These are phyloP conservation scores for Dipodomys merriami DNA, from an alignment of 2,113 vertebrate genomes.

Conservation along the genomic window DNA sequence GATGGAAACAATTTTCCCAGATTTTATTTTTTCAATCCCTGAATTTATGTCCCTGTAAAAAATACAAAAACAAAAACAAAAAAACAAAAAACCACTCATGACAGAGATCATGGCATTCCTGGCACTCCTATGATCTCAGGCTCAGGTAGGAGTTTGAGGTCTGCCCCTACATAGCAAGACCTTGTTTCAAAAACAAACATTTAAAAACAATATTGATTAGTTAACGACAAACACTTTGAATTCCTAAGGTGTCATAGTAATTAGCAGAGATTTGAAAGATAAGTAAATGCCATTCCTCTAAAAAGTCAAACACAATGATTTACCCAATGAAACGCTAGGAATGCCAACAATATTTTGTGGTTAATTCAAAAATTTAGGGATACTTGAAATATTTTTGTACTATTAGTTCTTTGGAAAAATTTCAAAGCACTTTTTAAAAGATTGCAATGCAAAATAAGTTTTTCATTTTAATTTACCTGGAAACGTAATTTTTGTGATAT, in stretches of 20 bases:
- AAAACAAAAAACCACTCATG: background rate
- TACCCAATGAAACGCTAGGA: background rate
- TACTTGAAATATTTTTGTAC: background rate
- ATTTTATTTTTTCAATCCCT: background rate
- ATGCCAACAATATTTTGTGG: conserved; percentile 13
- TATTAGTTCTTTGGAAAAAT: background rate
- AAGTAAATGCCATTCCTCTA: background rate
- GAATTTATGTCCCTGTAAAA: background rate
- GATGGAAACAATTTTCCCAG: background rate
- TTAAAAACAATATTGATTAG: background rate
- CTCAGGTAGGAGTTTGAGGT: no score
- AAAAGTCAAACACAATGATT: conserved; percentile 22
- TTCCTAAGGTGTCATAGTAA: background rate
- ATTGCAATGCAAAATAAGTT: background rate
- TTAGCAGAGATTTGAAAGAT: background rate
- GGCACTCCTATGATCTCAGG: no score
- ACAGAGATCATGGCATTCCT: background rate
- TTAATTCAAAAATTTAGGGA: conserved; percentile 39
- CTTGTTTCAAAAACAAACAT: no score
- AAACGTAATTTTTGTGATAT: no score
- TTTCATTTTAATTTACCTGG: background rate
- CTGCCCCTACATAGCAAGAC: no score
- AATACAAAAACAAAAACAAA: background rate
- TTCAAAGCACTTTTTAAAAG: conserved; percentile 41
- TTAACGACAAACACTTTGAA: background rate